A percentile compares a stretch with the other conserved stretches of the same genome.
Evolutionary conservation across 1,140 invertebrate species (phyloP).

Genomic region (Gryllus bimaculatus): DNA sequence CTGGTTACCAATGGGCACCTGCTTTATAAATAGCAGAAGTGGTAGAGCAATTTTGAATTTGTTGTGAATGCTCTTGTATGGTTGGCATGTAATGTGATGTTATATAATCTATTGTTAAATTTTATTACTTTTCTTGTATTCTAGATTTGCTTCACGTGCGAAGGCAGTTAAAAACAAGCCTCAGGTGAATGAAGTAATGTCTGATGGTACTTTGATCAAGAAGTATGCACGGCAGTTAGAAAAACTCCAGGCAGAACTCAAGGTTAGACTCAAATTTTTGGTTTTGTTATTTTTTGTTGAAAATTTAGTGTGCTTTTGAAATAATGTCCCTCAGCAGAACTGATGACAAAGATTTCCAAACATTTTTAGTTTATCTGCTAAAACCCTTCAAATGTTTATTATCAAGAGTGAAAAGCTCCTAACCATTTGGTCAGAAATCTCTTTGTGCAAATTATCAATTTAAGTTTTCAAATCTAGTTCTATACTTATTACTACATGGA

Average conservation of each 20-base stretch:
- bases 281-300: neutral
- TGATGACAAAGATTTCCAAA: too few relatives aligned
- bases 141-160: conserved; percentile 32
- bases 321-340: too few relatives aligned
- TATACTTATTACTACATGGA: too few relatives aligned
- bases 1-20: neutral
- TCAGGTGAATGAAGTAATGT: conserved; percentile 57
- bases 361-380: too few relatives aligned
- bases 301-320: neutral
- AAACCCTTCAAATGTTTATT: too few relatives aligned
- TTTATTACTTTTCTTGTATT: neutral
- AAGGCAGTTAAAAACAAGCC: conserved; percentile 62
- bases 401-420: too few relatives aligned
- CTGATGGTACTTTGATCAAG: conserved; percentile 53
- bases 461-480: too few relatives aligned
- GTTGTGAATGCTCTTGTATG: neutral
- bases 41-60: neutral
- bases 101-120: neutral
- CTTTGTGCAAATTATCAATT: too few relatives aligned
- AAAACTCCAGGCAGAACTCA: conserved; percentile 36
- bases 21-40: neutral
- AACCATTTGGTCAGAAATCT: too few relatives aligned
- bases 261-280: conserved; percentile 25
- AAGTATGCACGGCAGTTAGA: conserved; percentile 40
- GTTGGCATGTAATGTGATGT: neutral